Base-by-base conservation (phyloP, 2,113 vertebrate species). In the Ardeotis arabs region DNA sequence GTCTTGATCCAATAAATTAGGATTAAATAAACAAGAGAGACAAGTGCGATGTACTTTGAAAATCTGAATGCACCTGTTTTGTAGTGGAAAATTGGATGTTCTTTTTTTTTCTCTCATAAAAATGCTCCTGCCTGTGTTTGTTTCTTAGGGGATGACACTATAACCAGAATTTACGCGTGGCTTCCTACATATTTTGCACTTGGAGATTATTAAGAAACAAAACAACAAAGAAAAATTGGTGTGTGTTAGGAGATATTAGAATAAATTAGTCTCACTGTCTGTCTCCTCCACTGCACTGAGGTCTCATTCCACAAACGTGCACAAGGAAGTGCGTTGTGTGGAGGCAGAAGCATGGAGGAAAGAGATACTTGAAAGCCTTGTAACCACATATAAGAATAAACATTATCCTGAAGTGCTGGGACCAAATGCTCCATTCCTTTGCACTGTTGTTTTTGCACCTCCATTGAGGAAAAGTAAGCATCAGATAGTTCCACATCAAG, bases 11-110 rank as follows among this genome's bases (percentile, higher is more conserved):
- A 22, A 94, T 93, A 94, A 85, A 95, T 80, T 72, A 89, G 85
- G 87, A 90, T 86, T 93, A 95, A 96, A 82, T 93, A 92, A 96
- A 93, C 80, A 96, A 85, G 77, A 94, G 74, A 95, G 94, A 93
- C 93, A 93, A 96, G 94, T 80, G 94, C 0, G 7, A 92, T 89
- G 81, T 62, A 91, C 84, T 96, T 91, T 96, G 93, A 95, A 94
- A 96, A 96, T 93, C 81, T 59, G 94, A 93, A 59, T 96, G 94
- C 94, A 95, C 96, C 95, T 97, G 96, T 96, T 97, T 81, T 91
- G 78, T 74, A 97, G 91, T 94, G 93, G 93, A 97, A 97, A 97
- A 95, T 91, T 53, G 84, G 72, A 93, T 97, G 72, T 63, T 90
- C 80, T 68, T 52, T 85, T 91, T 91, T 55, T 79, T 22, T 27